phyloP scores from a whole-genome alignment of 2,797 vertebrate genomes.

The Chaunax sp. region DNA sequence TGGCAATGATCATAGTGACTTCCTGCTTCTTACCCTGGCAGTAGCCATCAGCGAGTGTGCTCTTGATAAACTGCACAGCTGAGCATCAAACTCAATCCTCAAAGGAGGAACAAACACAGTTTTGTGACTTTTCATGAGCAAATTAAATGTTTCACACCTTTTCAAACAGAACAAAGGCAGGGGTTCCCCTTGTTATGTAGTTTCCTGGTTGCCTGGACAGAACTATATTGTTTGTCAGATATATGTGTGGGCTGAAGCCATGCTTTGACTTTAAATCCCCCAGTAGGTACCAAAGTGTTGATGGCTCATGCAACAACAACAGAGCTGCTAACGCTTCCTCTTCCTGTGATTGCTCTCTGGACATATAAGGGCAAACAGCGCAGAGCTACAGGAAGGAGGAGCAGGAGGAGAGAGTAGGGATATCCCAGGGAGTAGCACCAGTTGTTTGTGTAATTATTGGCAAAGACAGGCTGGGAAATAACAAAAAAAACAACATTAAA shows the following conservation, averaged over 20 bases:
- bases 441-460: slow-evolving; percentile 72
- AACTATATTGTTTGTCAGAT: slow-evolving; percentile 54
- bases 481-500: slow-evolving; percentile 35
- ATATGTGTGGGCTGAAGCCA: slow-evolving; percentile 36
- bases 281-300: slow-evolving; percentile 70
- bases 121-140: neutral
- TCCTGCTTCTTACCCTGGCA: slow-evolving; percentile 64
- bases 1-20: slow-evolving; percentile 53
- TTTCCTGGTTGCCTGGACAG: slow-evolving; percentile 68
- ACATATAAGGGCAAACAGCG: slow-evolving; percentile 82
- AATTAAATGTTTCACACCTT: neutral
- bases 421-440: slow-evolving; percentile 65
- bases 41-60: slow-evolving; percentile 34
- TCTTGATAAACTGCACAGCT: slow-evolving; percentile 33
- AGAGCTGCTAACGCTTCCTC: slow-evolving; percentile 67
- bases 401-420: slow-evolving; percentile 59
- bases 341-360: slow-evolving; percentile 76
- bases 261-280: slow-evolving; percentile 62
- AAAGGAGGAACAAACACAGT: slow-evolving; percentile 8
- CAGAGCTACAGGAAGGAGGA: slow-evolving; percentile 50
- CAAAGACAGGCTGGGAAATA: slow-evolving; percentile 39
- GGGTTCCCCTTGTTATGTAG: slow-evolving; percentile 49
- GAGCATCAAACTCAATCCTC: neutral
- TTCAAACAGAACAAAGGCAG: slow-evolving; percentile 26
- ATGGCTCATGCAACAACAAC: slow-evolving; percentile 68